Evolutionary conservation across 1,140 invertebrate genomes (phyloP).

Genomic region (Maconellicoccus hirsutus): DNA sequence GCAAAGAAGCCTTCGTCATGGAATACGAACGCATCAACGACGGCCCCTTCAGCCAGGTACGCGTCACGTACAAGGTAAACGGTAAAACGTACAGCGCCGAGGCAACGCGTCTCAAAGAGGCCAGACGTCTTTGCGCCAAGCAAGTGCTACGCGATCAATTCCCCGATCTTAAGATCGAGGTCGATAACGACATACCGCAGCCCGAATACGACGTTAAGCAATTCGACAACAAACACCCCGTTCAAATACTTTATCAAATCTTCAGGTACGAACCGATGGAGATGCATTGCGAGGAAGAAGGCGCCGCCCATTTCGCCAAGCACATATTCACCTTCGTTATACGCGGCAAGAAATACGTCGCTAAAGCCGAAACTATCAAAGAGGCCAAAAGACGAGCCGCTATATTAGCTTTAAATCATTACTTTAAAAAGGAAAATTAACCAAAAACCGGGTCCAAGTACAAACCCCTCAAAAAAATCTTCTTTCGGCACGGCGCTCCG

Average conservation of each 20-base stretch:
- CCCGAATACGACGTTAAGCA: neutral
- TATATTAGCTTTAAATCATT: neutral
- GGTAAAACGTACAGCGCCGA: neutral
- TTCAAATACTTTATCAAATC: neutral
- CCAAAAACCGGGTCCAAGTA: no score
- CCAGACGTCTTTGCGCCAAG: conserved; percentile 1
- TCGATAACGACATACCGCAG: neutral
- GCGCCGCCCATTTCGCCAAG: conserved; percentile 14
- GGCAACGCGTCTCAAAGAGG: neutral
- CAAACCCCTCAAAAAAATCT: no score
- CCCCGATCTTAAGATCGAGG: neutral
- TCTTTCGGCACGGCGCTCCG: no score
- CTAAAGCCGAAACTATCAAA: conserved; percentile 11
- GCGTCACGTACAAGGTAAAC: neutral
- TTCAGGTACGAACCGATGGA: conserved; percentile 18
- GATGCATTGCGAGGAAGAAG: conserved; percentile 15
- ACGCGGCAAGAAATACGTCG: neutral
- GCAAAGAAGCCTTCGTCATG: conserved; percentile 14
- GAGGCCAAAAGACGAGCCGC: conserved; percentile 11
- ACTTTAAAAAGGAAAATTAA: conserved; percentile 4
- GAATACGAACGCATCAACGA: conserved; percentile 17
- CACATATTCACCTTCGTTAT: conserved; percentile 12
- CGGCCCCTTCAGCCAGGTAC: neutral
- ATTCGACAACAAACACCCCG: conserved; percentile 14
- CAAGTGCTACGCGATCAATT: neutral